phyloP scores from a whole-genome alignment of 1,140 invertebrate species.

The Ips typographus region DNA sequence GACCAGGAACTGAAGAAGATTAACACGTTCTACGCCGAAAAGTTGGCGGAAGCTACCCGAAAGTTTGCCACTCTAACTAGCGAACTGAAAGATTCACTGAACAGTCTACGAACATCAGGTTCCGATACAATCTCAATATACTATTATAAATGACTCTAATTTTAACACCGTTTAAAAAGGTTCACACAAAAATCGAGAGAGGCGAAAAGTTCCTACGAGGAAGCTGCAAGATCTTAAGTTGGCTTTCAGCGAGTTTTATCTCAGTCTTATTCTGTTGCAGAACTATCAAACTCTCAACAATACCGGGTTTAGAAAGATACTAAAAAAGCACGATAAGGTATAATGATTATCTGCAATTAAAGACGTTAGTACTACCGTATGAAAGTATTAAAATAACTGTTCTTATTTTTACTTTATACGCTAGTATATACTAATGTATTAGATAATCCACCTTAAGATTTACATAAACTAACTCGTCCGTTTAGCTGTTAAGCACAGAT shows the following conservation, averaged over 20 bases:
- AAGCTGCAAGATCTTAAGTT: constrained; percentile 86
- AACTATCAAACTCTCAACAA: constrained; percentile 83
- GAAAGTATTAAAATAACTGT: too few species aligned
- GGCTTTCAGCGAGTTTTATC: constrained; percentile 90
- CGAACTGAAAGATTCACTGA: constrained; percentile 64
- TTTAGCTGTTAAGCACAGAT: constrained; percentile 60
- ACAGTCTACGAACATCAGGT: constrained; percentile 52
- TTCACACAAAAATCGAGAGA: constrained; percentile 20
- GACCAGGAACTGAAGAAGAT: constrained; percentile 85
- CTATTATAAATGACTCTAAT: too few species aligned
- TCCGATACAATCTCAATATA: constrained; percentile 7
- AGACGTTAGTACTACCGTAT: not conserved
- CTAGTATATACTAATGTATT: too few species aligned
- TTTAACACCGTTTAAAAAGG: not conserved
- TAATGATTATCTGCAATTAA: not conserved
- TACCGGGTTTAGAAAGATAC: constrained; percentile 89
- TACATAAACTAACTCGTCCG: constrained; percentile 25
- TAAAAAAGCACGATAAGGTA: constrained; percentile 94
- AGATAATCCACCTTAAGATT: too few species aligned
- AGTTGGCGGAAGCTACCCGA: constrained; percentile 81
- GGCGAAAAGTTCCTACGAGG: constrained; percentile 56
- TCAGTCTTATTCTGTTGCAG: constrained; percentile 78
- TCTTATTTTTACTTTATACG: too few species aligned
- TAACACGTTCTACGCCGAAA: constrained; percentile 88
- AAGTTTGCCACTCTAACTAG: constrained; percentile 76